Evolutionary conservation across 2,888 invertebrate genomes (phyloP), one percentile per base, ranked within the genome.

Genomic region (Eupithecia subfuscata): DNA sequence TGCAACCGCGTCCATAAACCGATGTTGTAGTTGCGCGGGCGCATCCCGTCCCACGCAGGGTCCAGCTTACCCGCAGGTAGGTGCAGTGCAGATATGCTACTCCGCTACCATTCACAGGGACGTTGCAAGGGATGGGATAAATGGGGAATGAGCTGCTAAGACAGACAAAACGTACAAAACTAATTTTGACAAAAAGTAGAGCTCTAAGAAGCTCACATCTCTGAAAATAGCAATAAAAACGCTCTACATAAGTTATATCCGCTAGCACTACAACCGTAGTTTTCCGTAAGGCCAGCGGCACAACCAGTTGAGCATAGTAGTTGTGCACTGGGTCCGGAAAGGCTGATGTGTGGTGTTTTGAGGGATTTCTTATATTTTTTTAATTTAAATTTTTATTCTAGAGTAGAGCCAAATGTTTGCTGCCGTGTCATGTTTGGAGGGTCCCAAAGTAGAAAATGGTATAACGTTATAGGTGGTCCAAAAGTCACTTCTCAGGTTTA

Each of bases 71-170:
- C 74, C 65, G 45, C 71, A 60, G 74, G 74, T 74, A 76, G 68
- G 40, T 56, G 69, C 76, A 69, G 40, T 56, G 69, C 76, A 69
- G 73, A 70, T 75, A 75, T 64, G 70, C 76, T 74, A 76, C 76
- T 71, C 71, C 65, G 45, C 69, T 71, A 18, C 68, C 34, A 67
- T 63, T 73, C 73, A 56, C 68, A n/a, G 65, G 65, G 40, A 45
- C 40, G 18, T 18, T 18, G 34, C 64, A 34, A 64, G 64, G 34
- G 60, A 60, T 25, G 60, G 25, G 25, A 56, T 56, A 6, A 52
- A 52, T n/a, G 48, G 48, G 48, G 43, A n/a, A 48, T n/a, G 48
- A 18, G 48, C 18, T 2, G n/a, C n/a, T n/a, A n/a, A n/a, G n/a
- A n/a, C n/a, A n/a, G n/a, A n/a, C n/a, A n/a, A n/a, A n/a, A n/a